phyloP scores from a whole-genome alignment of 2,113 vertebrate species.

The Rhipidura dahli region DNA sequence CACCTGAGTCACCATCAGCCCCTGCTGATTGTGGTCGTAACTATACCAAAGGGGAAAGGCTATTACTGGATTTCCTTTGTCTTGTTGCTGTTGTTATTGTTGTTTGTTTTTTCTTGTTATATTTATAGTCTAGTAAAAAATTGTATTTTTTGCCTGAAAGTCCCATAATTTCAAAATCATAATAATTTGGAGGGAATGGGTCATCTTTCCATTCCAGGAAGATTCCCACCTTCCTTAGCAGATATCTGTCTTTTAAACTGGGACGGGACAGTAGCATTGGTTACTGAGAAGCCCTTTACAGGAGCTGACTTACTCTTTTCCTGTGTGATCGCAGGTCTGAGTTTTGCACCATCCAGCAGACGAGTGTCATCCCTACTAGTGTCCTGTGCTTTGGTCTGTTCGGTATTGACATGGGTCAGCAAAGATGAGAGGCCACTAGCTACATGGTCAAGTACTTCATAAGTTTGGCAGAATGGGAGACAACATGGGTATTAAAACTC shows the following conservation, averaged over 20 bases:
- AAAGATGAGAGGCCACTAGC: conserved; percentile 64
- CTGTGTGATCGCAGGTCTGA: not conserved
- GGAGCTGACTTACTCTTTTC: conserved; percentile 38
- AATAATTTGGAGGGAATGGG: not conserved
- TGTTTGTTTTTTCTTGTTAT: not conserved
- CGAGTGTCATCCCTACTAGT: not conserved
- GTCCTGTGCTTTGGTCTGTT: not conserved
- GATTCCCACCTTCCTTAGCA: not conserved
- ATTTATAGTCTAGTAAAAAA: not conserved
- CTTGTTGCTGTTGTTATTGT: not conserved
- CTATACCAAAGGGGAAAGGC: not conserved
- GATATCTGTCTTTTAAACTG: not conserved
- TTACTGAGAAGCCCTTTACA: conserved; percentile 46
- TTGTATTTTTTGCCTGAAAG: not conserved
- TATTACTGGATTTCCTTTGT: not conserved
- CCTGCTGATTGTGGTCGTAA: not conserved
- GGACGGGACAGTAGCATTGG: not conserved
- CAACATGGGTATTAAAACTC: not conserved
- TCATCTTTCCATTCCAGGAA: not conserved
- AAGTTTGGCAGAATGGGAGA: not conserved
- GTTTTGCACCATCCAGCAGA: not conserved
- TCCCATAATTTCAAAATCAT: not conserved
- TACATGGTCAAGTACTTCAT: conserved; percentile 56
- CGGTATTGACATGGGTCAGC: not conserved
- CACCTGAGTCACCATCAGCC: fast-evolving